Percentiles rank a stretch among this genome's conserved stretches.
These are phyloP conservation scores for Triops longicaudatus DNA, from an alignment of 1,140 invertebrate genomes.

Conservation along the genomic window DNA sequence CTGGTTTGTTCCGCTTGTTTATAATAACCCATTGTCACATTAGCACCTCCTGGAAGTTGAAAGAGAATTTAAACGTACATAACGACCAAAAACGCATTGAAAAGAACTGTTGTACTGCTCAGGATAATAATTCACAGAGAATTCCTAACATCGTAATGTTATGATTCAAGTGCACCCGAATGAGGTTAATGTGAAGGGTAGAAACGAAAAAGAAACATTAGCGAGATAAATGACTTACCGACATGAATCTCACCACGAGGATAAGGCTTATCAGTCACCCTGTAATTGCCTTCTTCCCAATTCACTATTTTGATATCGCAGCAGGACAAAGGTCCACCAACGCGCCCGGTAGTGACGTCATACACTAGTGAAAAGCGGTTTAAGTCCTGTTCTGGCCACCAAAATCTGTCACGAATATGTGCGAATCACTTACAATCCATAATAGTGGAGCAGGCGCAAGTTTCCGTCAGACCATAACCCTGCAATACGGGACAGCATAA, in stretches of 20 bases:
- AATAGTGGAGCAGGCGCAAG: slow-evolving; percentile 82
- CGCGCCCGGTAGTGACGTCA: slow-evolving; percentile 68
- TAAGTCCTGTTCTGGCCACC: slow-evolving; percentile 27
- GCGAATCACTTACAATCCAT: slow-evolving; percentile 53
- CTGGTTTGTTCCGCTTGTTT: slow-evolving; percentile 79
- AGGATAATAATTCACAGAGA: too few species aligned
- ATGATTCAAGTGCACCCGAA: too few species aligned
- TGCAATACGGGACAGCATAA: slow-evolving; percentile 83
- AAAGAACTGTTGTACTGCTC: too few species aligned
- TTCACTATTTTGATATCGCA: slow-evolving; percentile 79
- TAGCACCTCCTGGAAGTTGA: slow-evolving; percentile 55
- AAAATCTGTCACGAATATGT: too few species aligned
- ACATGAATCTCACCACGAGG: slow-evolving; percentile 89
- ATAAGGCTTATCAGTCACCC: slow-evolving; percentile 76
- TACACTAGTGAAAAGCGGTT: slow-evolving; percentile 41
- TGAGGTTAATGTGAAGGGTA: too few species aligned
- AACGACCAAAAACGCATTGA: not conserved
- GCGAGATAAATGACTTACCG: slow-evolving; percentile 39
- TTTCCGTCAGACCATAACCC: slow-evolving; percentile 97
- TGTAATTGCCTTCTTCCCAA: slow-evolving; percentile 94
- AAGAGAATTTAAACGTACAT: not conserved
- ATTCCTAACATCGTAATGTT: too few species aligned
- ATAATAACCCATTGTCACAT: slow-evolving; percentile 88
- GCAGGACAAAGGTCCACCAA: slow-evolving; percentile 78
- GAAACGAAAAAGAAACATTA: not conserved